Percentiles rank a stretch among this genome's conserved stretches.
phyloP scores from a whole-genome alignment of 1,140 invertebrate species.

The Ptiloglossa arizonensis region DNA sequence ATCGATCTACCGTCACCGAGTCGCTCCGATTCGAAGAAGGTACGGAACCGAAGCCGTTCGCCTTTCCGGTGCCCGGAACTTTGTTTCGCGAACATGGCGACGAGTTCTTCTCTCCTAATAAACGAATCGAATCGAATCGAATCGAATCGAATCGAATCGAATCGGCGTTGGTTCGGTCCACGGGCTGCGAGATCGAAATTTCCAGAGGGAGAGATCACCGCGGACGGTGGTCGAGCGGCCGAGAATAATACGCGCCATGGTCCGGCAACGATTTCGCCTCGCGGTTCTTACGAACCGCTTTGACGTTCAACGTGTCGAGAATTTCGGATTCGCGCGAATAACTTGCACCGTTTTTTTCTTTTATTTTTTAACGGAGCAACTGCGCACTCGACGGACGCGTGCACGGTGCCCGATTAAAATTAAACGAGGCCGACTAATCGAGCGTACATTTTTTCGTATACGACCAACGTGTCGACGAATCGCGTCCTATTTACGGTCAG shows the following conservation, averaged over 20 bases:
- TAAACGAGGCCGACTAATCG: conserved; percentile 41
- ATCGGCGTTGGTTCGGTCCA: too few relatives aligned
- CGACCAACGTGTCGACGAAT: conserved; percentile 33
- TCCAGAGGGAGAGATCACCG: too few relatives aligned
- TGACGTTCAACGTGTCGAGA: conserved; percentile 11
- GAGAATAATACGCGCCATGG: too few relatives aligned
- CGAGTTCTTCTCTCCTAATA: too few relatives aligned
- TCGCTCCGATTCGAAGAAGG: conserved; percentile 41
- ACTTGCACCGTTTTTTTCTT: not conserved
- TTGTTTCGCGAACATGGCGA: too few relatives aligned
- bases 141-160: too few relatives aligned
- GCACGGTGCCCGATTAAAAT: conserved; percentile 39
- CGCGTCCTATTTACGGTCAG: conserved; percentile 49
- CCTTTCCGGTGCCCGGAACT: too few relatives aligned
- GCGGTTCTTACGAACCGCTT: conserved; percentile 20
- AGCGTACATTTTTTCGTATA: conserved; percentile 32
- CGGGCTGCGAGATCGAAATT: too few relatives aligned
- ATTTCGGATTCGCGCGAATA: conserved; percentile 31
- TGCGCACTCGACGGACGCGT: not conserved
- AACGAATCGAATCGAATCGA: too few relatives aligned
- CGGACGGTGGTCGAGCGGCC: too few relatives aligned
- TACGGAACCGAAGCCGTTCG: too few relatives aligned
- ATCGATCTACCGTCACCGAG: conserved; percentile 51
- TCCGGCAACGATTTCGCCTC: too few relatives aligned
- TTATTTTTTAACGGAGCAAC: conserved; percentile 14